Conservation (phyloP, 2,888 invertebrate genomes). For the Mesorhabditis sp. region DNA sequence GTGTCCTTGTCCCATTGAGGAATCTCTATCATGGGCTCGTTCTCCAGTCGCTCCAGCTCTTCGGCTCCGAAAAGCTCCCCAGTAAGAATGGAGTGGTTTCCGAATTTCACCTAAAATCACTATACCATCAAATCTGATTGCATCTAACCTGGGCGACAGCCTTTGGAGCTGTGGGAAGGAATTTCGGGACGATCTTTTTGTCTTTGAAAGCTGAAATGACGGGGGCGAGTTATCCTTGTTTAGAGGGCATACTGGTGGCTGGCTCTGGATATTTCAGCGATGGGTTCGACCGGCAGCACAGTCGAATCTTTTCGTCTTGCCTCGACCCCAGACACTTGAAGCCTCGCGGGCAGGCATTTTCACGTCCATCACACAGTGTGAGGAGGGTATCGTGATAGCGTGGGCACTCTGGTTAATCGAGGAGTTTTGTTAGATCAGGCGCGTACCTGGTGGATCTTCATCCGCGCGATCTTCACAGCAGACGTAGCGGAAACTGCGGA, state of each 20-base stretch:
- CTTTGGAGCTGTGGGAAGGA: conserved; percentile 25
- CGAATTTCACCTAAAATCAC: not conserved
- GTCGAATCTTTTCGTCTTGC: conserved; percentile 19
- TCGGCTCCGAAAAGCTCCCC: not conserved
- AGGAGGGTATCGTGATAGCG: conserved; percentile 33
- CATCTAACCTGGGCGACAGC: not conserved
- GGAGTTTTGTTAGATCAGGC: not conserved
- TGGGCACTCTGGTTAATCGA: conserved; percentile 27
- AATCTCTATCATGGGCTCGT: not conserved
- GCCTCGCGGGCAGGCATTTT: conserved; percentile 27
- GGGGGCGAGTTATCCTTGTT: not conserved
- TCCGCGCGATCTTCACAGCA: conserved; percentile 32
- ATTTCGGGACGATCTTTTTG: conserved; percentile 31
- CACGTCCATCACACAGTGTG: conserved; percentile 21
- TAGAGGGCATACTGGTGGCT: conserved; percentile 20
- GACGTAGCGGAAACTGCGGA: conserved; percentile 27
- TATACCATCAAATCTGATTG: not conserved
- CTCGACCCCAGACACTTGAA: conserved; percentile 26
- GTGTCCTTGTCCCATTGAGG: conserved; percentile 22
- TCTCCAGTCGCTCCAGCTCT: conserved; percentile 1
- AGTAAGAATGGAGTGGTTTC: not conserved
- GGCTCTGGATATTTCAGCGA: conserved; percentile 27
- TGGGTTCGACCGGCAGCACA: conserved; percentile 33
- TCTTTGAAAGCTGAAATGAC: conserved; percentile 32
- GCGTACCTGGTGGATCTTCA: conserved; percentile 29